Evolutionary conservation across 1,140 invertebrate genomes (phyloP), one percentile per base, ranked within the genome.

Genomic region (Anagrus nilaparvatae): DNA sequence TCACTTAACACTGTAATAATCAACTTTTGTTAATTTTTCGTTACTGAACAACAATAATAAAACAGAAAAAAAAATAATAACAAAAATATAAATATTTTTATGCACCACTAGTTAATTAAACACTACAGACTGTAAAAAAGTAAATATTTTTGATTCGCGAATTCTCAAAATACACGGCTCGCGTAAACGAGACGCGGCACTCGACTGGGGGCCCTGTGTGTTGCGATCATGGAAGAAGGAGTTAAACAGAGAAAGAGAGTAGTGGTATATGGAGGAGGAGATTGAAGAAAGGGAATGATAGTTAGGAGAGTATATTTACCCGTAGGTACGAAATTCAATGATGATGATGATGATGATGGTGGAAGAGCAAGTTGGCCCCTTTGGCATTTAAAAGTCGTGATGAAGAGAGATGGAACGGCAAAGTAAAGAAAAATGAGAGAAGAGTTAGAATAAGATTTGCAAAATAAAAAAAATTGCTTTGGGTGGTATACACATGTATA

Each of bases 311-410:
- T 4, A 5, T 3, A 23, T 5, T 4, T 18, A 18, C 23, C 7
- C 16, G 43, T 17, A 13, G 16, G 24, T 6, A 16, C 23, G 19
- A 14, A 16, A n/a, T 23, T 12, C 27, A 25, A 12, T 32, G 35
- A 13, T 44, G 34, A 29, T 24, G 39, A 31, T 40, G 38, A 44
- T 18, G 34, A 17, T 29, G 21, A 35, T 33, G 20, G 33, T 35
- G 36, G 24, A 44, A 29, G 43, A 21, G 27, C 28, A 43, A 14
- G 40, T 53, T 51, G 55, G 54, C 54, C 53, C 48, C n/a, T n/a
- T 52, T 50, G 50, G 56, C 55, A 53, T 54, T 55, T 58, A 59
- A 61, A 55, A 61, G 57, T 59, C 53, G 49, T 57, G 53, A 55
- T 50, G 60, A 57, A 56, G 45, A 44, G 46, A 41, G 40, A 48